phyloP scores from a whole-genome alignment of 64 coral and sea anemone genomes.

The Platygyra sinensis region DNA sequence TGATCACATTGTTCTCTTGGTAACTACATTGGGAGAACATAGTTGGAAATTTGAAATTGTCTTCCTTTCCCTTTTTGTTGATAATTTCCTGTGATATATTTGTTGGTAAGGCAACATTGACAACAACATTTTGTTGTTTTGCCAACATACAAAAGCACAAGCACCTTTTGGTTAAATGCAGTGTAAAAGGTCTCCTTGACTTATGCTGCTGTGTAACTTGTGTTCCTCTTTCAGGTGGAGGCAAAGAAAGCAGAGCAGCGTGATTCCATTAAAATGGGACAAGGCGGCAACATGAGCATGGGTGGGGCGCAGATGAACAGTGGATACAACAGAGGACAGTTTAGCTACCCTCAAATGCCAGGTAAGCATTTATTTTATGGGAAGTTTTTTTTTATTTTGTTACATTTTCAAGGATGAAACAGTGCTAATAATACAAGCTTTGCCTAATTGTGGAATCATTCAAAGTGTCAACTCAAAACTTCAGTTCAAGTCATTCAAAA shows the following conservation, averaged over 20 bases:
- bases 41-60: no score
- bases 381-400: background rate
- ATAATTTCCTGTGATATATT: background rate
- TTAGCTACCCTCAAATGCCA: constrained; percentile 24
- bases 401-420: no score
- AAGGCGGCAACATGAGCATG: constrained; percentile 37
- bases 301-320: constrained; percentile 16
- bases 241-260: constrained; percentile 43
- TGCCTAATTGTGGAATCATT: no score
- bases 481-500: no score
- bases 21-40: no score
- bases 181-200: background rate
- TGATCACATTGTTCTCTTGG: no score
- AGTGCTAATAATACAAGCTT: no score
- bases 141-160: no score
- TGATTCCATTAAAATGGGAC: constrained; percentile 3
- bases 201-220: background rate
- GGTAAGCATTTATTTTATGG: background rate
- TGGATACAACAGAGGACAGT: constrained; percentile 25
- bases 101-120: background rate
- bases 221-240: constrained; percentile 17
- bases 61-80: no score
- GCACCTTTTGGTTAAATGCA: no score
- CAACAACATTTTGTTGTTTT: background rate
- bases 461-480: no score